Evolutionary conservation across 2,797 vertebrate genomes (phyloP), one percentile per base, ranked within the genome.

Genomic region (Selene dorsalis): DNA sequence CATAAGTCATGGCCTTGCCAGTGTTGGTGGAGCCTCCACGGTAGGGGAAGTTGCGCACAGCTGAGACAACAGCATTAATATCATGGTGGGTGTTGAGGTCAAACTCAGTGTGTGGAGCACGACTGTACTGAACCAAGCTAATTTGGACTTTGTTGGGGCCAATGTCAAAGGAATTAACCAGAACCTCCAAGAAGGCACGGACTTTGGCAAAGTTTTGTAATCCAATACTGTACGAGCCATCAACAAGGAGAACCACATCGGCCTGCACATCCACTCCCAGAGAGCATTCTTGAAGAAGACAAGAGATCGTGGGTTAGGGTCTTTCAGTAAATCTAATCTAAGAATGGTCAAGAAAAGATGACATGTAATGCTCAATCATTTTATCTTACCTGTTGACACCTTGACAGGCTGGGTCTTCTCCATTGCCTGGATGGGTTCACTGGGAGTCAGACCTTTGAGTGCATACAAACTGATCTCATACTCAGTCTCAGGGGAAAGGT

Each of bases 131-230:
- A 73, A 99, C 98, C 94, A 99, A 96, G 85, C 98, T 98, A 83
- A 99, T 95, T 93, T 98, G 98, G 64, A 99, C 95, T 87, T 97
- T 98, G 82, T 92, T 92, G 56, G 95, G 95, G 38, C 96, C 98
- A 53, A 99, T 96, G 80, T 98, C 97, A 91, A 99, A 99, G 75
- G 97, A 98, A 88, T 96, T 98, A 69, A 97, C 96, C 53, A 99
- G 93, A 84, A 98, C 96, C 93, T 99, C 97, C 86, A 99, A 92
- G 93, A 99, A 99, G 58, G 96, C 96, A 90, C 97, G 96, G 73
- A 99, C 98, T 96, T 99, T 99, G 77, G 97, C 97, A 92, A 99
- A 99, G 92, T 99, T 99, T 90, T 96, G 95, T 82, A 99, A 96
- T 88, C 98, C 98, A 77, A 99, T 99, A 92, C 98, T 99, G 89